Evolutionary conservation across 2,797 vertebrate genomes (phyloP).

Genomic region (Pseudochirops corinnae): DNA sequence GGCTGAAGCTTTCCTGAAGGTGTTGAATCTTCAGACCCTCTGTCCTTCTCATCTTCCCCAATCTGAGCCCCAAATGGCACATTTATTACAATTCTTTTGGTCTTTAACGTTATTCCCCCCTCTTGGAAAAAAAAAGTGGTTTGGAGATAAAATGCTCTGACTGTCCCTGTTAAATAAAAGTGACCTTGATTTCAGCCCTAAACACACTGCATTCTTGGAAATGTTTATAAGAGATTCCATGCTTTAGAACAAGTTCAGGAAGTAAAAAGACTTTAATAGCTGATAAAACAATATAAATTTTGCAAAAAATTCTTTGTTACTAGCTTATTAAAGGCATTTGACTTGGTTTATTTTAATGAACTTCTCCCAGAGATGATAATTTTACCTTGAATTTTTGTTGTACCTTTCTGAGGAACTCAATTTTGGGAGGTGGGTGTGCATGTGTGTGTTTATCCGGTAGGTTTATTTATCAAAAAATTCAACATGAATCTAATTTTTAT

Average conservation of each 20-base stretch:
- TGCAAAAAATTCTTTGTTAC: background rate
- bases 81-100: background rate
- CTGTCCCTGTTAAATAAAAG: background rate
- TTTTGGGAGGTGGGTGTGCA: too few species aligned
- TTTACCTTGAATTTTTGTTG: background rate
- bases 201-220: background rate
- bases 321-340: background rate
- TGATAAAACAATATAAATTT: background rate
- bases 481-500: background rate
- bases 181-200: background rate
- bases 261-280: background rate
- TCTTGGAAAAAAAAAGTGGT: background rate
- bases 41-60: background rate
- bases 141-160: background rate
- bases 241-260: background rate
- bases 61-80: background rate
- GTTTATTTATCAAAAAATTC: background rate
- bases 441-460: too few species aligned
- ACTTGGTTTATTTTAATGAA: background rate
- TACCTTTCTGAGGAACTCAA: background rate
- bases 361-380: background rate
- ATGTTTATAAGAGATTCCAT: background rate
- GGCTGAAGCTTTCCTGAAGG: background rate
- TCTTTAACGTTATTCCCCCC: background rate
- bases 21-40: background rate